Percentiles rank a stretch among this genome's conserved stretches.
Evolutionary conservation across 2,888 invertebrate species (phyloP).

Genomic region (Muscina levida): DNA sequence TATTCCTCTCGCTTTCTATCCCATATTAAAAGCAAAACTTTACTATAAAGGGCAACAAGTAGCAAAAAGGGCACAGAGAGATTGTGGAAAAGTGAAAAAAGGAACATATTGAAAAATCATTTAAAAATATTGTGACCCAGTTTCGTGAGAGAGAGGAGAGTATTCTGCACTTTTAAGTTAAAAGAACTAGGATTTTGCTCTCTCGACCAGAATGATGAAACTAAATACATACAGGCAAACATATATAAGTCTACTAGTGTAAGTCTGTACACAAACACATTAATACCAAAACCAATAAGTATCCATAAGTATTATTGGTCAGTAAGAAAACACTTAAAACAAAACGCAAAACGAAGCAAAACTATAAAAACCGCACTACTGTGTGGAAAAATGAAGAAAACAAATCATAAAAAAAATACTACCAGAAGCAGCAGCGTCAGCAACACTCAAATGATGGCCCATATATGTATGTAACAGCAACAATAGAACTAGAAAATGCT

Average conservation of each 20-base stretch:
- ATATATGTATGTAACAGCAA: constrained; percentile 1
- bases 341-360: constrained; percentile 29
- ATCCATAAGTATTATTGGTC: constrained; percentile 67
- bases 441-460: background rate
- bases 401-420: constrained; percentile 5
- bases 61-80: constrained; percentile 6
- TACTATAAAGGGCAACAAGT: constrained; percentile 59
- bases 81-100: constrained; percentile 1
- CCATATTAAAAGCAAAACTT: constrained; percentile 4
- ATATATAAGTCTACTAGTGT: background rate
- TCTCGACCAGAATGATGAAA: background rate
- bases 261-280: too few relatives aligned
- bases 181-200: background rate
- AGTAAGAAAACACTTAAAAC: constrained; percentile 45
- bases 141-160: constrained; percentile 42
- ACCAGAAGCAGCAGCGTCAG: background rate
- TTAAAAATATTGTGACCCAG: constrained; percentile 64
- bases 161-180: constrained; percentile 41
- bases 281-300: constrained; percentile 64
- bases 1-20: background rate
- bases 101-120: constrained; percentile 54
- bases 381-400: constrained; percentile 2
- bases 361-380: constrained; percentile 21
- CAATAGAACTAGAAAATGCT: constrained; percentile 5
- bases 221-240: background rate